Evolutionary conservation across 2,113 vertebrate species (phyloP), one percentile per base, ranked within the genome.

Genomic region (Smithornis capensis): DNA sequence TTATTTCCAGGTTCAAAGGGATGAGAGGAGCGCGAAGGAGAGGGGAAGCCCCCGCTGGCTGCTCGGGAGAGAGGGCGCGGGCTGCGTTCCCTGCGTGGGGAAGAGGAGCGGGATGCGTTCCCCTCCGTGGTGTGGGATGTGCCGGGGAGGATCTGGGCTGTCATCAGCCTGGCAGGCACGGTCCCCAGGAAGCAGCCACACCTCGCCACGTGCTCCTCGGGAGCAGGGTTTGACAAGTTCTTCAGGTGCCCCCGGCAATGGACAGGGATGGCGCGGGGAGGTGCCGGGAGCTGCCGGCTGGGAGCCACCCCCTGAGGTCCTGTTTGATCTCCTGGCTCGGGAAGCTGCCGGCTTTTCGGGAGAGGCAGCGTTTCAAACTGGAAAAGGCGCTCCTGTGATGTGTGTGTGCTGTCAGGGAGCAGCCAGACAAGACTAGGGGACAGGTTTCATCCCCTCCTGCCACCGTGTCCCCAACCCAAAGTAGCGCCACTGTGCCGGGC

Each of bases 381-480:
- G 42, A 35, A 52, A 81, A 76, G 73, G 27, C 24, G 47, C 14
- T 14, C 14, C 27, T 37, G 78, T 15, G 71, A 12, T 12, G 0
- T 9, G 19, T 9, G 19, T 2, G 3, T 12, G 47, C 38, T 60
- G 60, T 15, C 65, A 27, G 69, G 77, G 52, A 80, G 47, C 65
- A 53, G 50, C 52, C 44, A 40, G 47, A 17, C 79, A 29, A 2
- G 63, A 27, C 14, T 0, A 6, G n/a, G 18, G 53, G 21, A 45
- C 53, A 7, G 28, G 16, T 27, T 31, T 83, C 9, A 0, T 56
- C 29, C 33, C 35, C 52, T 52, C 31, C 64, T 56, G 59, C 45
- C 73, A 4, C 22, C 1, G 0, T 5, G 12, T 63, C 33, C 76
- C 24, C 6, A 1, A 1, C 16, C 23, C 1, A 0, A 0, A 2